Conservation (phyloP, 2,113 vertebrate species). For the Rhegmatorhina hoffmannsi region DNA sequence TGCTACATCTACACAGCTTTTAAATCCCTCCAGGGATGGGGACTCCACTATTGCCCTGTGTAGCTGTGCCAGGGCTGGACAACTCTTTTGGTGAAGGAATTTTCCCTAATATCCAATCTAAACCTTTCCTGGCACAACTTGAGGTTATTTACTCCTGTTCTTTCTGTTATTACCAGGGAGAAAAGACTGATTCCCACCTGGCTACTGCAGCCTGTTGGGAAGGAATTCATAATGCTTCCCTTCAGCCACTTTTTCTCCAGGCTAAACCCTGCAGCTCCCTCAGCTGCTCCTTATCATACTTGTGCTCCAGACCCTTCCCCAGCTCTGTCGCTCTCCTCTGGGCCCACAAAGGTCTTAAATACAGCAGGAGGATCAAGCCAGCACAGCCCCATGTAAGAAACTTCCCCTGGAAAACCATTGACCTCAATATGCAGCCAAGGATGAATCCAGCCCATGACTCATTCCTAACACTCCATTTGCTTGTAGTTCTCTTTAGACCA, state of each 20-base stretch:
- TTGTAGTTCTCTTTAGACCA: background rate
- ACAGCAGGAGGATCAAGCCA: background rate
- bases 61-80: background rate
- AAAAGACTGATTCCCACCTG: rapidly evolving
- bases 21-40: background rate
- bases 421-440: background rate
- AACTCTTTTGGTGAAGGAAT: background rate
- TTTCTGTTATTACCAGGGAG: background rate
- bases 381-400: background rate
- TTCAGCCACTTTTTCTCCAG: background rate
- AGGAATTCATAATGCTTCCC: background rate
- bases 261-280: background rate
- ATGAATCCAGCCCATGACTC: background rate
- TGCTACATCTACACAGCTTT: background rate
- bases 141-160: background rate
- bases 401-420: background rate
- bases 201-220: background rate
- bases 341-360: rapidly evolving
- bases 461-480: background rate
- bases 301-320: background rate
- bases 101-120: too few relatives aligned
- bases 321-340: background rate
- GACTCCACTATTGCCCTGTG: background rate
- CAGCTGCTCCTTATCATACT: background rate
- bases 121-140: background rate